These are phyloP conservation scores for Scopus umbretta DNA, from an alignment of 2,113 vertebrate genomes.

Conservation along the genomic window DNA sequence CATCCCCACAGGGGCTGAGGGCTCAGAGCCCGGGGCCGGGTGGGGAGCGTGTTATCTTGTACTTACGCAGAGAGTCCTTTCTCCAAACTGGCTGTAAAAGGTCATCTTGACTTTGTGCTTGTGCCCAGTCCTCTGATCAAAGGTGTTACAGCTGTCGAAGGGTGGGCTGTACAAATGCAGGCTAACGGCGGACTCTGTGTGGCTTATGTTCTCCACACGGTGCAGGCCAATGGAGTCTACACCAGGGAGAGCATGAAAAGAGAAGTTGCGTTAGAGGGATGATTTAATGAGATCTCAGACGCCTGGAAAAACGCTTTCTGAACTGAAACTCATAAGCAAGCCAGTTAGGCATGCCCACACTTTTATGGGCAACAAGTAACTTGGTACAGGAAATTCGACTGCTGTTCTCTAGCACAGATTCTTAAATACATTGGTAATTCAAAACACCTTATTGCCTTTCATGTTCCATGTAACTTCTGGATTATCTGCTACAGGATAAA, in stretches of 20 bases:
- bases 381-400: background rate
- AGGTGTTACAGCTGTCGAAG: constrained; percentile 86
- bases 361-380: background rate
- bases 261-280: background rate
- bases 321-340: background rate
- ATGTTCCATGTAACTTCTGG: background rate
- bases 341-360: background rate
- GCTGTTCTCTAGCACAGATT: background rate
- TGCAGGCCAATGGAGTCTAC: constrained; percentile 93
- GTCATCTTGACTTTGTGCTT: constrained; percentile 90
- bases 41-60: fast-evolving
- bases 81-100: constrained; percentile 91
- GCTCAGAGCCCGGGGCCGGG: background rate
- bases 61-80: constrained; percentile 87
- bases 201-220: constrained; percentile 94
- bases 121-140: constrained; percentile 96
- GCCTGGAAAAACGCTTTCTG: background rate
- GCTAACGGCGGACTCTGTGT: constrained; percentile 89
- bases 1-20: fast-evolving
- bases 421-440: background rate
- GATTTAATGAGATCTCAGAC: background rate
- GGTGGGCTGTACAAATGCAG: constrained; percentile 96
- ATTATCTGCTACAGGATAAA: background rate
- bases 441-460: background rate
- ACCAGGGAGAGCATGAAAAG: background rate